Percentiles rank a stretch among this genome's conserved stretches.
Evolutionary conservation across 2,797 vertebrate species (phyloP).

Genomic region (Enteromius paludinosus): DNA sequence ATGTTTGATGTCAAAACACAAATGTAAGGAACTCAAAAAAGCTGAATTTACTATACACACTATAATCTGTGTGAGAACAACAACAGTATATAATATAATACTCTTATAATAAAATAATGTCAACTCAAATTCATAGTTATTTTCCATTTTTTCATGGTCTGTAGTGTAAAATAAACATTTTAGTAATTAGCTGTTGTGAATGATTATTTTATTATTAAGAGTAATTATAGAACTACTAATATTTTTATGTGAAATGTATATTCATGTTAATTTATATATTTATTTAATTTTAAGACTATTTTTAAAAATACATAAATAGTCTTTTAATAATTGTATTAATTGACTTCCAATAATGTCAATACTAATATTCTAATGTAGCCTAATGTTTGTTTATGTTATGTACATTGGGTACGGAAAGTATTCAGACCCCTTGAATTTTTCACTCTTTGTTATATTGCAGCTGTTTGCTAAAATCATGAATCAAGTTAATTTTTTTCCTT

Average conservation of each 20-base stretch:
- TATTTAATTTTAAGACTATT: neutral
- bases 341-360: neutral
- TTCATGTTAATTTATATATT: neutral
- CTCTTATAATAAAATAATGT: neutral
- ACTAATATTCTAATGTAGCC: neutral
- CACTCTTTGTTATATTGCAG: too few species aligned
- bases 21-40: slow-evolving; percentile 49
- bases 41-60: slow-evolving; percentile 49
- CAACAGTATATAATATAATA: too few species aligned
- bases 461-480: too few species aligned
- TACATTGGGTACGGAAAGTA: too few species aligned
- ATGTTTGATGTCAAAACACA: slow-evolving; percentile 68
- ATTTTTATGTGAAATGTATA: neutral
- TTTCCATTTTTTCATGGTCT: neutral
- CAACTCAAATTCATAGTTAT: neutral
- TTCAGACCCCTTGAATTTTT: too few species aligned
- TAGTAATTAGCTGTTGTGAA: neutral
- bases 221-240: neutral
- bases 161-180: neutral
- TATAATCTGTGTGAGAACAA: neutral
- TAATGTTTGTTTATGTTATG: neutral
- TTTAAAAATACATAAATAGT: neutral
- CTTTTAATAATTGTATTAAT: neutral
- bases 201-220: neutral
- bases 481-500: too few species aligned